Evolutionary conservation across 1,140 invertebrate species (phyloP).

Genomic region (Cataglyphis hispanica): DNA sequence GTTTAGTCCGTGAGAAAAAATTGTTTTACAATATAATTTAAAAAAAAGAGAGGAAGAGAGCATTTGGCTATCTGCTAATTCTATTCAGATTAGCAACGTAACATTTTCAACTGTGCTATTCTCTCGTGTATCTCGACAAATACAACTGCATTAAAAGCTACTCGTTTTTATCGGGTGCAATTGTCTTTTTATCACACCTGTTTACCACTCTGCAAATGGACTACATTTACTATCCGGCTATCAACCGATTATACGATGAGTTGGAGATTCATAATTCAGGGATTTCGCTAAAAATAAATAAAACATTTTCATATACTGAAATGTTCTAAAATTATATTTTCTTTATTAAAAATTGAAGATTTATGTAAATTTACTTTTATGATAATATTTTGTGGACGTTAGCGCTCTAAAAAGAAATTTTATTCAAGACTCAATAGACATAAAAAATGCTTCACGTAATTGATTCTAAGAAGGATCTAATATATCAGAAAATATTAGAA

Average conservation of each 20-base stretch:
- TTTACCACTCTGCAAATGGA: not conserved
- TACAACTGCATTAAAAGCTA: conserved; percentile 48
- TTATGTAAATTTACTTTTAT: not conserved
- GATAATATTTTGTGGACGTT: too few relatives aligned
- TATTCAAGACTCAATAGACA: too few relatives aligned
- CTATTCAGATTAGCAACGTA: conserved; percentile 40
- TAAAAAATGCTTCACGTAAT: not conserved
- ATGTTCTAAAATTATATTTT: not conserved
- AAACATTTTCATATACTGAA: not conserved
- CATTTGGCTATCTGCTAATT: conserved; percentile 50
- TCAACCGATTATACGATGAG: not conserved
- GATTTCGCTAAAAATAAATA: not conserved
- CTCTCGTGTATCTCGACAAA: conserved; percentile 23
- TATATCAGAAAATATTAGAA: not conserved
- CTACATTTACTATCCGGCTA: conserved; percentile 5
- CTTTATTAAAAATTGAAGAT: not conserved
- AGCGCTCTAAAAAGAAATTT: too few relatives aligned
- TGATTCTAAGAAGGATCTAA: not conserved
- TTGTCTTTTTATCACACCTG: conserved; percentile 37
- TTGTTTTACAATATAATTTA: conserved; percentile 31
- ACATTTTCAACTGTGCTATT: not conserved
- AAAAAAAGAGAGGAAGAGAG: not conserved
- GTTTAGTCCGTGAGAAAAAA: conserved; percentile 28
- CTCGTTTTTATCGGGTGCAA: conserved; percentile 40
- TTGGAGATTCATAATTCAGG: not conserved